A percentile compares a stretch with the other conserved stretches of the same genome.
These are phyloP conservation scores for Muraenolepis orangiensis DNA, from an alignment of 2,797 vertebrate species.

Conservation along the genomic window DNA sequence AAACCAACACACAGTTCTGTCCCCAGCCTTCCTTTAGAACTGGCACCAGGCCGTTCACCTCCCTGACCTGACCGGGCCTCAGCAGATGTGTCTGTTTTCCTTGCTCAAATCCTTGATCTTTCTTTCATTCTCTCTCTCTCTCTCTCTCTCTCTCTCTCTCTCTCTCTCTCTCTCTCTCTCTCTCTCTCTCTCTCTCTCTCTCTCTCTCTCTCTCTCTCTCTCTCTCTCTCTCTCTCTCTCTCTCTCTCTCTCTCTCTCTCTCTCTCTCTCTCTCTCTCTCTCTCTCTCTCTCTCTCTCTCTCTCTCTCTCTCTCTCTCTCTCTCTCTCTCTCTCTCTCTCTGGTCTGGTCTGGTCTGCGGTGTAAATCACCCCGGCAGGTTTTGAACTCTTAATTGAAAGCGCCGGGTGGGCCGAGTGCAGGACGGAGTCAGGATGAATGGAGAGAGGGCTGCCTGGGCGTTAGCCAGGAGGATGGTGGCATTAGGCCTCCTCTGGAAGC, in stretches of 20 bases:
- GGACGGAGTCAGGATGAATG: background rate
- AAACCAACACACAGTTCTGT: background rate
- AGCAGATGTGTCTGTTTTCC: background rate
- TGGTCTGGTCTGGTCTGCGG: no score
- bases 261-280: no score
- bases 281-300: background rate
- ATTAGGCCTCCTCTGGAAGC: background rate
- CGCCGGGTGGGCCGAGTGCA: background rate
- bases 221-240: background rate
- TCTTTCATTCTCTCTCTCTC: background rate
- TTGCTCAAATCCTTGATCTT: background rate
- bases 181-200: background rate
- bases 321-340: no score
- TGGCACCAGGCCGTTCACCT: no score
- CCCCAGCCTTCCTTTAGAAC: background rate
- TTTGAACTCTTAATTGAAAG: background rate
- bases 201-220: no score
- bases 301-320: background rate
- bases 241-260: background rate
- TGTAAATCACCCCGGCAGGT: background rate
- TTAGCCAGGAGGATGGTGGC: background rate
- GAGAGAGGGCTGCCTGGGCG: background rate
- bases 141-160: background rate
- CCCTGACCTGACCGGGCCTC: background rate
- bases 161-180: no score